A percentile compares a stretch with the other conserved stretches of the same genome.
Evolutionary conservation across 2,797 vertebrate genomes (phyloP).

Genomic region (Halcyon badia): DNA sequence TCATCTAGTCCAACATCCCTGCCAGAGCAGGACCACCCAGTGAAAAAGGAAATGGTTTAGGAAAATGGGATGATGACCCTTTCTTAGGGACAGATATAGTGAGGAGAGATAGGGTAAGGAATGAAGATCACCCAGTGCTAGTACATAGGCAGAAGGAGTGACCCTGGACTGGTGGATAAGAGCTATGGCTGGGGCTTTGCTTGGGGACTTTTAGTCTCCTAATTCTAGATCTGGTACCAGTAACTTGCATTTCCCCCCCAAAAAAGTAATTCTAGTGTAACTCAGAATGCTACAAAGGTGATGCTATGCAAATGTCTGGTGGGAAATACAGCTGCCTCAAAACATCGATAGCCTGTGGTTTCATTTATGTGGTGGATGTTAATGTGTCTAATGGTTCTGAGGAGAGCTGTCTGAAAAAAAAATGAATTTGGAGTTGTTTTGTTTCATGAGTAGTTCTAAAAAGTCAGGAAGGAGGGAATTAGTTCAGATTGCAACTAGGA

Average conservation of each 20-base stretch:
- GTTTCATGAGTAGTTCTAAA: constrained; percentile 53
- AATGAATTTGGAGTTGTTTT: constrained; percentile 59
- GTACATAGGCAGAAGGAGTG: background rate
- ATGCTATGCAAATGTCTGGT: constrained; percentile 68
- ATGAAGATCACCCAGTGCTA: background rate
- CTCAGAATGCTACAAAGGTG: constrained; percentile 49
- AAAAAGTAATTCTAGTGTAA: constrained; percentile 9
- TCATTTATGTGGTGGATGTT: constrained; percentile 74
- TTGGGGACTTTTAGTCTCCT: background rate
- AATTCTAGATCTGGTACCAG: background rate
- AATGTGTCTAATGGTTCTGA: constrained; percentile 71
- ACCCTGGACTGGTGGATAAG: background rate
- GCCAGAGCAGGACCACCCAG: background rate
- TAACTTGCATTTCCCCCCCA: background rate
- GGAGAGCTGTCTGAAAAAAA: constrained; percentile 51
- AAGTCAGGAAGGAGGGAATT: constrained; percentile 68
- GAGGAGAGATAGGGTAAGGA: background rate
- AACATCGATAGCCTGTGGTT: constrained; percentile 75
- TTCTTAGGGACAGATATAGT: background rate
- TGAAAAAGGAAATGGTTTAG: background rate
- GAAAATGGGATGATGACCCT: background rate
- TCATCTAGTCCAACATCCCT: too few relatives aligned
- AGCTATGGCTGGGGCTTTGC: background rate
- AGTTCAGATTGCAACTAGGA: constrained; percentile 47
- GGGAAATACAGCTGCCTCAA: constrained; percentile 70